These are phyloP conservation scores for Drosophila lutescens DNA, from an alignment of 2,888 invertebrate genomes.

Conservation along the genomic window DNA sequence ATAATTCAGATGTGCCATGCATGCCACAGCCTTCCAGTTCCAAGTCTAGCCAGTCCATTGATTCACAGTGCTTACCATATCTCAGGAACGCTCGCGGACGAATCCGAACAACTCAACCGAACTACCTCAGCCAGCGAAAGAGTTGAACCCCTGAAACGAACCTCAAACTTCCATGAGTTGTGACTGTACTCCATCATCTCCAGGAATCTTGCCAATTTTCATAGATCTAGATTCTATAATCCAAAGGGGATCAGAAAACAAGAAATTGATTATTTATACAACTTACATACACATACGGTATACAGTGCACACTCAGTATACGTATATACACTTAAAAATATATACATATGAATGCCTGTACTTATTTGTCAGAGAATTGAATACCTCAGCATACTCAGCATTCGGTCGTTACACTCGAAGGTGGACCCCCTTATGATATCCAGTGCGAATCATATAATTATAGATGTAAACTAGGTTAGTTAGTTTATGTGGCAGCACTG, in stretches of 20 bases:
- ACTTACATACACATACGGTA: slow-evolving; percentile 10
- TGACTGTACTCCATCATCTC: slow-evolving; percentile 30
- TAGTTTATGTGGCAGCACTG: slow-evolving; percentile 35
- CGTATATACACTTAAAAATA: slow-evolving; percentile 23
- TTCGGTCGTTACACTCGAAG: slow-evolving; percentile 21
- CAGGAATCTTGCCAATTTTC: slow-evolving; percentile 41
- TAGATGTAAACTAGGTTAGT: slow-evolving; percentile 19
- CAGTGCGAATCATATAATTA: slow-evolving; percentile 22
- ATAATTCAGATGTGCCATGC: slow-evolving; percentile 79
- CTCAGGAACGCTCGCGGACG: slow-evolving; percentile 58
- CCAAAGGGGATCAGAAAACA: slow-evolving; percentile 36
- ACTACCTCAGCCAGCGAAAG: slow-evolving; percentile 69
- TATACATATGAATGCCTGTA: slow-evolving; percentile 34
- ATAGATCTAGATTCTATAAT: slow-evolving; percentile 37
- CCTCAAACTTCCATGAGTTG: slow-evolving; percentile 49
- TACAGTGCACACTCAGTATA: slow-evolving; percentile 28
- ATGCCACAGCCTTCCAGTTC: slow-evolving; percentile 53
- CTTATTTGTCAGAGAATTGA: slow-evolving; percentile 61
- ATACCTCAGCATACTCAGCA: slow-evolving; percentile 75
- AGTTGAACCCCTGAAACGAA: slow-evolving; percentile 51
- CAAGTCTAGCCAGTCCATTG: slow-evolving; percentile 48
- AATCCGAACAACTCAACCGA: slow-evolving; percentile 60
- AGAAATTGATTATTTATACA: slow-evolving; percentile 32
- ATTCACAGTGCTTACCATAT: slow-evolving; percentile 57
- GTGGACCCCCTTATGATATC: slow-evolving; percentile 25